Evolutionary conservation across 2,113 vertebrate species (phyloP), one percentile per base, ranked within the genome.

Genomic region (Leuciscus idus): DNA sequence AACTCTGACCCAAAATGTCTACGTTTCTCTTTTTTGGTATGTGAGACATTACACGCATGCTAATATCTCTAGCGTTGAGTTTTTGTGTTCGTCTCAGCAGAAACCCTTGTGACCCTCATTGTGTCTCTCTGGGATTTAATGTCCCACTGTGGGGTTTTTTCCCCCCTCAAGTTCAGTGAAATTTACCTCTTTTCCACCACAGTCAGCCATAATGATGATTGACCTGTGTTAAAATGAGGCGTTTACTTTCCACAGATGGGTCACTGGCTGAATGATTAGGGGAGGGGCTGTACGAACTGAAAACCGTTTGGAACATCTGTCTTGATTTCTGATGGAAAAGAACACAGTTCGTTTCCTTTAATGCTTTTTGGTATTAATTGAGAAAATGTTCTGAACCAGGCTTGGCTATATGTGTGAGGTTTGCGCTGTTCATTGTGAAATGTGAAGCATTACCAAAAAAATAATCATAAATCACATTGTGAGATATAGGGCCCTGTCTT

Each of bases 121-220:
- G 61, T 81, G 76, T 30, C 21, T 70, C 83, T 55, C 28, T 85
- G 81, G 88, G 88, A 89, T 57, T 78, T 80, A 73, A 74, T 83
- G 36, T 46, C 70, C 81, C 66, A 36, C 19, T 28, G n/a, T 76
- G 43, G 66, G 59, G 0, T 23, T 78, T 68, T 46, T 23, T 1
- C n/a, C 78, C 10, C 43, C 28, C 62, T 83, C 74, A 81, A 88
- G 62, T 48, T 76, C 36, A 62, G 57, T 83, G 43, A 79, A 85
- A 55, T 61, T 17, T 46, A 82, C 26, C 23, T 72, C 83, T 70
- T 84, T 59, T 84, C 21, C 30, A 52, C 62, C 64, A 48, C 46
- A 74, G 62, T 21, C 26, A 61, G 39, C 59, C 82, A 70, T 88
- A 87, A 89, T 87, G 64, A 90, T 79, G 70, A 85, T 83, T 89